A percentile compares a stretch with the other conserved stretches of the same genome.
These are phyloP conservation scores for Drosophila bocqueti DNA, from an alignment of 1,140 invertebrate species.

Conservation along the genomic window DNA sequence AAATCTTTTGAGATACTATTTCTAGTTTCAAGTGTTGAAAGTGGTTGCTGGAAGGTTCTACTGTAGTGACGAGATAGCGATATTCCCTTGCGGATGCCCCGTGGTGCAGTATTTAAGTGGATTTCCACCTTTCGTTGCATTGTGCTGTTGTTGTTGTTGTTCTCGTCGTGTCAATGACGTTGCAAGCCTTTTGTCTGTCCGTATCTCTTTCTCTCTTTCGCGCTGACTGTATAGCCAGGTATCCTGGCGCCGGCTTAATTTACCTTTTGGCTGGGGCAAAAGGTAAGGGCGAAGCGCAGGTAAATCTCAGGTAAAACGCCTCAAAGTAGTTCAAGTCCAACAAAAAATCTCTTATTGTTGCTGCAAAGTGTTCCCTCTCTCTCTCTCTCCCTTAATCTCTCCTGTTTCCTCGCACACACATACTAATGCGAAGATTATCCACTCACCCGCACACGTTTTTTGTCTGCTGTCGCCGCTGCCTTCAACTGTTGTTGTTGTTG, in stretches of 20 bases:
- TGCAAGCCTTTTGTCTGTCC: constrained; percentile 73
- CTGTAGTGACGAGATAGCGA: constrained; percentile 13
- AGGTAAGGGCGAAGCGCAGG: constrained; percentile 23
- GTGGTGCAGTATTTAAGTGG: constrained; percentile 68
- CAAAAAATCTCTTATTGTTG: constrained; percentile 56
- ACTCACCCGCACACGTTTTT: constrained; percentile 44
- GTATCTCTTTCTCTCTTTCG: constrained; percentile 6
- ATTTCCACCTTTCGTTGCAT: constrained; percentile 76
- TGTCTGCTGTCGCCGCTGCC: constrained; percentile 15
- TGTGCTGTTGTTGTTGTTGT: constrained; percentile 33
- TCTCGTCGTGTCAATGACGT: constrained; percentile 70
- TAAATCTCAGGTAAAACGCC: constrained; percentile 56
- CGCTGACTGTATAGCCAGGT: constrained; percentile 61
- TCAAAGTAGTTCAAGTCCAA: constrained; percentile 73
- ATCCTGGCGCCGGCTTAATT: constrained; percentile 83
- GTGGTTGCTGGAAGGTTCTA: neutral
- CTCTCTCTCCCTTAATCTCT: neutral
- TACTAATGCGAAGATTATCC: constrained; percentile 31
- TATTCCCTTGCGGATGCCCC: constrained; percentile 33
- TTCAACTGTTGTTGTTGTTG: constrained; percentile 17
- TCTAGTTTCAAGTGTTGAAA: neutral
- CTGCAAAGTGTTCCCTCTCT: neutral
- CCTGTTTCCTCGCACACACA: constrained; percentile 32
- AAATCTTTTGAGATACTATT: neutral
- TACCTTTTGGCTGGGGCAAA: constrained; percentile 45